These are phyloP conservation scores for Cephonodes hylas DNA, from an alignment of 2,888 invertebrate species.

Conservation along the genomic window DNA sequence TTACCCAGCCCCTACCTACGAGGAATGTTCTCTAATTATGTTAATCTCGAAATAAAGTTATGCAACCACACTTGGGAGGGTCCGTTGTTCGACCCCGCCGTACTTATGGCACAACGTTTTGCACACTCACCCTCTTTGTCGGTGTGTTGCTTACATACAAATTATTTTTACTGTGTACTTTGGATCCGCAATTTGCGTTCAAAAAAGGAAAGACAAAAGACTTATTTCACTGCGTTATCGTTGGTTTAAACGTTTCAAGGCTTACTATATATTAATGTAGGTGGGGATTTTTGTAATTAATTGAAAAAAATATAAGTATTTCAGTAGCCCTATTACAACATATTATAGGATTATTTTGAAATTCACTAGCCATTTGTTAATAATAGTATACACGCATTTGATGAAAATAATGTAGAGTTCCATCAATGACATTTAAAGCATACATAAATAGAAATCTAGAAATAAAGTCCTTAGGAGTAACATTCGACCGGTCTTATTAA, in stretches of 20 bases:
- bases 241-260: not conserved
- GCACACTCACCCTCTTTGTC: conserved; percentile 49
- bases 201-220: not conserved
- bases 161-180: conserved; percentile 32
- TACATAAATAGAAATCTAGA: no score
- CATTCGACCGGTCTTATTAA: not conserved
- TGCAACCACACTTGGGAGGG: conserved; percentile 67
- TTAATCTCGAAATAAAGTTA: conserved; percentile 77
- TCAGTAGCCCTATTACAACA: no score
- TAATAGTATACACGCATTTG: no score
- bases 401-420: no score
- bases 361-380: no score
- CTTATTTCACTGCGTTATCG: not conserved
- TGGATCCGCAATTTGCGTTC: not conserved
- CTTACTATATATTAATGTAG: not conserved
- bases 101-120: conserved; percentile 45
- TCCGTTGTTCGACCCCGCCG: conserved; percentile 45
- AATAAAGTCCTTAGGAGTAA: no score
- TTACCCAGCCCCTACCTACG: conserved; percentile 50
- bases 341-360: no score
- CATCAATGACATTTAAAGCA: no score
- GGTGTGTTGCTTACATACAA: conserved; percentile 44
- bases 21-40: conserved; percentile 69
- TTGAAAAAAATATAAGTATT: no score
- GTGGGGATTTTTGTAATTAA: no score